Conservation (phyloP, 2,888 invertebrate species). For the Fabriciana adippe region DNA sequence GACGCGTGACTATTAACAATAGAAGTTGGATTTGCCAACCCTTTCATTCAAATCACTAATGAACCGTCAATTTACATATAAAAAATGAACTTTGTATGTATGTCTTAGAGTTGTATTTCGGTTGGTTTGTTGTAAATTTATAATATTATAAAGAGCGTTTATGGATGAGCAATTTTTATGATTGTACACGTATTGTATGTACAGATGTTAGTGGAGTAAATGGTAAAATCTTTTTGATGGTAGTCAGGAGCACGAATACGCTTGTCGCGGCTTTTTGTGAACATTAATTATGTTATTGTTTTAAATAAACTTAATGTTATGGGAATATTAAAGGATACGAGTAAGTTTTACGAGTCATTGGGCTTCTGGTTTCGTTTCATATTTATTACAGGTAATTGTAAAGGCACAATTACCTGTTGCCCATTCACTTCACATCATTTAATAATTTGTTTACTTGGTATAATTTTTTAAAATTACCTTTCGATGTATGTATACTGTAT, state of each 20-base stretch:
- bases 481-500: no score
- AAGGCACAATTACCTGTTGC: slow-evolving; percentile 6
- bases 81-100: slow-evolving; percentile 44
- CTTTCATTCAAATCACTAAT: slow-evolving; percentile 75
- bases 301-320: slow-evolving; percentile 17
- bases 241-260: slow-evolving; percentile 46
- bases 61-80: slow-evolving; percentile 53
- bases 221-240: slow-evolving; percentile 49
- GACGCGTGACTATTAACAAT: slow-evolving; percentile 80
- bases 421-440: not conserved
- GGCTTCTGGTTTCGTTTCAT: not conserved
- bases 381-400: slow-evolving; percentile 14
- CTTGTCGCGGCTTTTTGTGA: slow-evolving; percentile 26
- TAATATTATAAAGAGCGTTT: slow-evolving; percentile 69
- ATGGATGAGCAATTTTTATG: slow-evolving; percentile 79
- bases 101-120: slow-evolving; percentile 45
- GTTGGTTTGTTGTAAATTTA: slow-evolving; percentile 50
- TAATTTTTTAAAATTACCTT: no score
- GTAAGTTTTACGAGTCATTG: not conserved
- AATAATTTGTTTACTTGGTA: no score
- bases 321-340: not conserved
- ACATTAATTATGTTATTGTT: slow-evolving; percentile 32
- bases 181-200: slow-evolving; percentile 63
- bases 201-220: slow-evolving; percentile 49
- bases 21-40: slow-evolving; percentile 80